Evolutionary conservation across 2,797 vertebrate species (phyloP).

Genomic region (Danionella dracula): DNA sequence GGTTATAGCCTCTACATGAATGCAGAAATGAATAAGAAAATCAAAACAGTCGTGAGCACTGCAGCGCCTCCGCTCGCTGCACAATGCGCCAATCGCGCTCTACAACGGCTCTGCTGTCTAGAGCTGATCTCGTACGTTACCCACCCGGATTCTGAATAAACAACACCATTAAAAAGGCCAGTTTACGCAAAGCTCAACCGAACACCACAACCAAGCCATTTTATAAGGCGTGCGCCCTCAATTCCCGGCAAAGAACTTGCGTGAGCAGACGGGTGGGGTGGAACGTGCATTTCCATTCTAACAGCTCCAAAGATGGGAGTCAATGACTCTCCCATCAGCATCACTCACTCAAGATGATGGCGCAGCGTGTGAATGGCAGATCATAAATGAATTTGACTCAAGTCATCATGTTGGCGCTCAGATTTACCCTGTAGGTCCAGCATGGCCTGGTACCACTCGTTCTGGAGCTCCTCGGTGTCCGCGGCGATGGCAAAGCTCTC

Average conservation of each 20-base stretch:
- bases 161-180: background rate
- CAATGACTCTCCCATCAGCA: constrained; percentile 10
- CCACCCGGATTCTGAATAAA: background rate
- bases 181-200: background rate
- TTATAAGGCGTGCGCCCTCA: background rate
- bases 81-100: constrained; percentile 41
- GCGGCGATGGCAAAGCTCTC: constrained; percentile 79
- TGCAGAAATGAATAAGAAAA: constrained; percentile 66
- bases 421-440: constrained; percentile 74
- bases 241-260: constrained; percentile 11
- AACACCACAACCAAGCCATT: background rate
- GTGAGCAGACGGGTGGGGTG: constrained; percentile 28
- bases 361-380: constrained; percentile 1
- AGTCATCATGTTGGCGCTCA: constrained; percentile 52
- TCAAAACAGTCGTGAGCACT: constrained; percentile 60
- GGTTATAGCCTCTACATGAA: constrained; percentile 64
- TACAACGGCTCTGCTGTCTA: constrained; percentile 23
- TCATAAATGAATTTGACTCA: background rate
- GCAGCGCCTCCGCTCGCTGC: constrained; percentile 62
- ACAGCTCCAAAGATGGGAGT: constrained; percentile 4
- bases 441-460: constrained; percentile 78
- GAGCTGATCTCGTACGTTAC: background rate
- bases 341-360: background rate
- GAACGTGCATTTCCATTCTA: constrained; percentile 6
- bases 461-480: constrained; percentile 74